phyloP scores from a whole-genome alignment of 2,113 vertebrate genomes.

The Hippolais icterina region DNA sequence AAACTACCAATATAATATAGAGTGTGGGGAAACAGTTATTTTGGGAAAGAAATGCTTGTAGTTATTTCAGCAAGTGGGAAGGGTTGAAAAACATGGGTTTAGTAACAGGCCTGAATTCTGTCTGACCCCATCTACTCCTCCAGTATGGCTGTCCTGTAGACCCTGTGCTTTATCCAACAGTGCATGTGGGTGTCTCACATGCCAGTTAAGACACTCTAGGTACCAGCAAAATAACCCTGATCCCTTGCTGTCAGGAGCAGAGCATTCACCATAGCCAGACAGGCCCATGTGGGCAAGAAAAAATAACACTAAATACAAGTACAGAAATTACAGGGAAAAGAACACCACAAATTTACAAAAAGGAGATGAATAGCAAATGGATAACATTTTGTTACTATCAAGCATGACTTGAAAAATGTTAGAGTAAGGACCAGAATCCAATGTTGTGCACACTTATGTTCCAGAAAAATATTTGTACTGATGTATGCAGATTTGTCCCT shows the following conservation, averaged over 20 bases:
- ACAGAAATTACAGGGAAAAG: too few relatives aligned
- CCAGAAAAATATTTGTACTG: not conserved
- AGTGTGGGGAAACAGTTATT: not conserved
- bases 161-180: fast-evolving
- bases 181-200: not conserved
- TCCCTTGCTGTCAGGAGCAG: not conserved
- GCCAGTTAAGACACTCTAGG: not conserved
- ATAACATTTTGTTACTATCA: not conserved
- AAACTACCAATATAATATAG: not conserved
- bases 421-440: not conserved
- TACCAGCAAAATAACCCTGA: not conserved
- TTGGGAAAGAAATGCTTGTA: not conserved
- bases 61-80: not conserved
- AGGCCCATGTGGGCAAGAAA: not conserved
- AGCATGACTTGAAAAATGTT: not conserved
- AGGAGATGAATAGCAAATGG: not conserved
- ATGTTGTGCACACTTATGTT: not conserved
- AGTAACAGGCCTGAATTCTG: not conserved
- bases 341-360: not conserved
- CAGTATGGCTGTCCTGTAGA: not conserved
- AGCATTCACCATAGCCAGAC: not conserved
- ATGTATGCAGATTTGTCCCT: not conserved
- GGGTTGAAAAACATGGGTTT: not conserved
- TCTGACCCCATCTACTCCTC: not conserved
- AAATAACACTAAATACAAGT: not conserved